These are phyloP conservation scores for Hybos culiciformis DNA, from an alignment of 2,888 invertebrate genomes.

Conservation along the genomic window DNA sequence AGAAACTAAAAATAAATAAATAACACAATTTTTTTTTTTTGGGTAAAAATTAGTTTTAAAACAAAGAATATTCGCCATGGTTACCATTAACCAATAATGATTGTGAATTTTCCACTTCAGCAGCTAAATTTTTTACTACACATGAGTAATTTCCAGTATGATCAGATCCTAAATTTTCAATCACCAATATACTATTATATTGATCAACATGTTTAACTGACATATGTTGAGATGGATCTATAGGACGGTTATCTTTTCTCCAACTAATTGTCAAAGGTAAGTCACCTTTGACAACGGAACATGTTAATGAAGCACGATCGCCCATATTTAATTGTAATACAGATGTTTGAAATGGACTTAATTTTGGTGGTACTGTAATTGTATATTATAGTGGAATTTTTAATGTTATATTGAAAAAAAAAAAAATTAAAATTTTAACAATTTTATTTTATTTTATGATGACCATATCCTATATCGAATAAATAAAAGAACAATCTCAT, in stretches of 20 bases:
- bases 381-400: no score
- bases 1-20: no score
- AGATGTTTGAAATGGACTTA: constrained; percentile 55
- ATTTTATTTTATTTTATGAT: constrained; percentile 2
- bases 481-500: no score
- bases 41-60: no score
- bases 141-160: constrained; percentile 69
- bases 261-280: constrained; percentile 60
- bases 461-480: no score
- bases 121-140: constrained; percentile 56
- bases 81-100: constrained; percentile 68
- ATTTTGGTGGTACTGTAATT: constrained; percentile 54
- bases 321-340: constrained; percentile 57
- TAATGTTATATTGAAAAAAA: no score
- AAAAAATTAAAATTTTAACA: no score
- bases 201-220: constrained; percentile 60
- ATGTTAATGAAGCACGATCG: constrained; percentile 58
- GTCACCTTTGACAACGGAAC: constrained; percentile 63
- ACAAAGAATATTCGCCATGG: constrained; percentile 21
- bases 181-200: constrained; percentile 63
- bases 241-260: constrained; percentile 57
- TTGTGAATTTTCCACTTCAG: constrained; percentile 59
- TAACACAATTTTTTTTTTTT: no score
- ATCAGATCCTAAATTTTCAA: constrained; percentile 58
- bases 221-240: constrained; percentile 49